Evolutionary conservation across 2,888 invertebrate genomes (phyloP).

Genomic region (Elysia crispata): DNA sequence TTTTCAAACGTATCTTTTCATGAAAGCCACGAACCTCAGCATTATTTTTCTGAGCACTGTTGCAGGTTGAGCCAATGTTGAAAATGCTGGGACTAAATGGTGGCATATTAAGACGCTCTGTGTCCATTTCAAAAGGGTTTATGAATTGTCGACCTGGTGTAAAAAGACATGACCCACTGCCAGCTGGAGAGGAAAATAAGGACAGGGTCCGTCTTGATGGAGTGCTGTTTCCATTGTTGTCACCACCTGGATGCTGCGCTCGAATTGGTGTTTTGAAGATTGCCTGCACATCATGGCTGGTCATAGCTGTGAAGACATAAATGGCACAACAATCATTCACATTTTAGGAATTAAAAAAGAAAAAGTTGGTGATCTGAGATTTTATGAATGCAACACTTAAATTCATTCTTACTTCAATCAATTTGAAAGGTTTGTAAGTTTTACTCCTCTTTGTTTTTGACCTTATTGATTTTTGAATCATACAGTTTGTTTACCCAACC

Average conservation of each 20-base stretch:
- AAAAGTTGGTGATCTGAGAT: too few species aligned
- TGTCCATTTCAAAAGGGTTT: constrained; percentile 71
- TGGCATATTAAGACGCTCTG: constrained; percentile 64
- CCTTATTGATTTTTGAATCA: too few species aligned
- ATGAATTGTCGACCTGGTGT: constrained; percentile 46
- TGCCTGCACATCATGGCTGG: constrained; percentile 25
- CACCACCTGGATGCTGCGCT: background rate
- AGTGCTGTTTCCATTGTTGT: background rate
- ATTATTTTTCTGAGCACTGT: too few species aligned
- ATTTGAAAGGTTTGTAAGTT: too few species aligned
- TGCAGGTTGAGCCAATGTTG: constrained; percentile 34
- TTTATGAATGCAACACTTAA: too few species aligned
- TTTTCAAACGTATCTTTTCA: too few species aligned
- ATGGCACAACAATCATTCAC: too few species aligned
- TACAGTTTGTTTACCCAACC: too few species aligned
- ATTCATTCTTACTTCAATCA: too few species aligned
- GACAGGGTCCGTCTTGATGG: constrained; percentile 15
- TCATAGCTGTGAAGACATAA: background rate
- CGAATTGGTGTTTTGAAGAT: constrained; percentile 45
- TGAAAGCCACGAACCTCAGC: too few species aligned
- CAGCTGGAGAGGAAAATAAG: constrained; percentile 30
- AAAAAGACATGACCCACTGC: constrained; percentile 29
- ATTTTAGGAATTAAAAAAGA: too few species aligned
- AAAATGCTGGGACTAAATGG: constrained; percentile 73
- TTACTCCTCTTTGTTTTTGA: too few species aligned